phyloP scores from a whole-genome alignment of 2,113 vertebrate genomes.

The Anoura caudifer region DNA sequence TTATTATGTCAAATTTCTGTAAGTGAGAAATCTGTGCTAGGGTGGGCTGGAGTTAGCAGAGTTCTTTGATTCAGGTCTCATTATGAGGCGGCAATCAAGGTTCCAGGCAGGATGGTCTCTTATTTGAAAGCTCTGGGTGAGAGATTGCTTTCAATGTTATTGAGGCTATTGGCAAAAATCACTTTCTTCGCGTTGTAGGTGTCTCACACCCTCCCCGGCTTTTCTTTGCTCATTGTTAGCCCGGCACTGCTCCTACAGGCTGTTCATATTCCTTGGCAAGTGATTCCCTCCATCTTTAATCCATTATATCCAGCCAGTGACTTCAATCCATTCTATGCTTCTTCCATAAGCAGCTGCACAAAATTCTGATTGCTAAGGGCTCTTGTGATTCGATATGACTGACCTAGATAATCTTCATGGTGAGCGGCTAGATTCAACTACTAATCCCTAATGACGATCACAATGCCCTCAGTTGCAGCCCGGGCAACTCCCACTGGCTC shows the following conservation, averaged over 20 bases:
- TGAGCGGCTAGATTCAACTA: neutral
- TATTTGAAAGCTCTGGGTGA: neutral
- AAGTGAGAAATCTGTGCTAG: neutral
- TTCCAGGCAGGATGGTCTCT: neutral
- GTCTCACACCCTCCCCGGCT: fast-evolving
- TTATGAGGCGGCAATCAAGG: neutral
- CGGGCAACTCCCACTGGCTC: neutral
- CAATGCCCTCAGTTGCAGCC: neutral
- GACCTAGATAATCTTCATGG: neutral
- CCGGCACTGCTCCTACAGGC: neutral
- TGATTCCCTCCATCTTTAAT: neutral
- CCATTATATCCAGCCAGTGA: neutral
- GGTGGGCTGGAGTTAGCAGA: neutral
- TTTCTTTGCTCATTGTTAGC: neutral
- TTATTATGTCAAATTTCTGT: neutral
- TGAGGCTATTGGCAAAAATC: neutral
- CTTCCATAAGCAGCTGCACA: neutral
- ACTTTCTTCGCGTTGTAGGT: neutral
- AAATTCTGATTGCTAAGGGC: neutral
- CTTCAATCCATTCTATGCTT: neutral
- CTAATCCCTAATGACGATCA: neutral
- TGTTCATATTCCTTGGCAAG: neutral
- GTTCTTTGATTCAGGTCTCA: neutral
- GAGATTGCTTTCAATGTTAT: neutral
- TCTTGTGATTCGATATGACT: neutral